Conservation (phyloP, 2,888 invertebrate species). For the Troides oblongomaculatus region DNA sequence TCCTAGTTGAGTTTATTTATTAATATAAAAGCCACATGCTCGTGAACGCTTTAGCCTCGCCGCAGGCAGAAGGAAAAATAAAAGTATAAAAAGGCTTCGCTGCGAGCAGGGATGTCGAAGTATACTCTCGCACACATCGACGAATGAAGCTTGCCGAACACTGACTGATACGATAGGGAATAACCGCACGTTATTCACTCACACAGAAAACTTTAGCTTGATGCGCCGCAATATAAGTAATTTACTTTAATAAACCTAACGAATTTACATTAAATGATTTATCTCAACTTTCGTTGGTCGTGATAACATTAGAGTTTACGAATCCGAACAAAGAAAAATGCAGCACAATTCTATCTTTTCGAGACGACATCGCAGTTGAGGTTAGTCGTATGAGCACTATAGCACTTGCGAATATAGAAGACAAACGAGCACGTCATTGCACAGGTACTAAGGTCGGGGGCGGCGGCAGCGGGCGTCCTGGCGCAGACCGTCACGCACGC, state of each 20-base stretch:
- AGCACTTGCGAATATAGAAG: slow-evolving; percentile 42
- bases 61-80: slow-evolving; percentile 72
- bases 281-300: slow-evolving; percentile 22
- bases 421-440: slow-evolving; percentile 72
- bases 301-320: slow-evolving; percentile 23
- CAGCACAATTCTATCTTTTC: slow-evolving; percentile 13
- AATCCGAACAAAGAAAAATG: slow-evolving; percentile 30
- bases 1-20: slow-evolving; percentile 13
- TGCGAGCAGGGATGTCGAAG: slow-evolving; percentile 56
- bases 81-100: slow-evolving; percentile 72
- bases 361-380: slow-evolving; percentile 20
- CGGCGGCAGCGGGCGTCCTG: slow-evolving; percentile 70
- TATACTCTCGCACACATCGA: slow-evolving; percentile 58
- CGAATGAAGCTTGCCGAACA: slow-evolving; percentile 55
- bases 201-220: slow-evolving; percentile 38
- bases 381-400: slow-evolving; percentile 29
- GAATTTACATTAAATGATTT: slow-evolving; percentile 15
- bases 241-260: slow-evolving; percentile 19
- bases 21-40: slow-evolving; percentile 40
- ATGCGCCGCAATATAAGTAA: slow-evolving; percentile 32
- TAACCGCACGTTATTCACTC: slow-evolving; percentile 60
- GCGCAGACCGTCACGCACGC: slow-evolving; percentile 73
- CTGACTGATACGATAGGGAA: slow-evolving; percentile 54
- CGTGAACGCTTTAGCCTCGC: slow-evolving; percentile 54
- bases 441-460: slow-evolving; percentile 71